A percentile compares a stretch with the other conserved stretches of the same genome.
Evolutionary conservation across 2,113 vertebrate genomes (phyloP).

Genomic region (Orycteropus afer): DNA sequence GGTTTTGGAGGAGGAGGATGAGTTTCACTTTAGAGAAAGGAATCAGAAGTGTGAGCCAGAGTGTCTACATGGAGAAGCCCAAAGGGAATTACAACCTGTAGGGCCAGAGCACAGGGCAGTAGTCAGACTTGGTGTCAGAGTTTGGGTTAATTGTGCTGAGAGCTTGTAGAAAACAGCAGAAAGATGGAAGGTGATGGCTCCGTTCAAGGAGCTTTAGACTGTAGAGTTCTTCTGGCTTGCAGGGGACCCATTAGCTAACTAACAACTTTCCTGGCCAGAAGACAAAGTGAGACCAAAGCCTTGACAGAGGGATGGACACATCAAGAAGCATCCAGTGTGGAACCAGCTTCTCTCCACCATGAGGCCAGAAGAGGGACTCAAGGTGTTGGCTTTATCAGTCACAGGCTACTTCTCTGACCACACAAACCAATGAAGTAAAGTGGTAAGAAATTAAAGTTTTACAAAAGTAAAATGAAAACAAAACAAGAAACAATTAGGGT

Average conservation of each 20-base stretch:
- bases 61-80: not conserved
- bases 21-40: not conserved
- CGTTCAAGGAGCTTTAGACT: not conserved
- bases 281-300: constrained; percentile 8
- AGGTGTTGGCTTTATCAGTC: not conserved
- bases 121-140: not conserved
- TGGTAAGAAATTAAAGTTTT: not conserved
- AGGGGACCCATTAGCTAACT: not conserved
- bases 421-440: not conserved
- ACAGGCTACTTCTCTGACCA: not conserved
- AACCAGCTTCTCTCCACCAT: not conserved
- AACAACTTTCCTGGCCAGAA: not conserved
- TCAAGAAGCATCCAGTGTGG: not conserved
- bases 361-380: not conserved
- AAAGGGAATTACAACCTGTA: not conserved
- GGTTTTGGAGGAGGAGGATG: not conserved
- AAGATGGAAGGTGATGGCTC: not conserved
- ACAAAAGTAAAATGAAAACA: not conserved
- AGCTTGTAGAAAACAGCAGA: not conserved
- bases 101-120: not conserved
- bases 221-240: not conserved
- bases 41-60: not conserved
- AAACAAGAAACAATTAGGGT: not conserved
- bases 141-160: not conserved
- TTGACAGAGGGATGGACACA: not conserved